These are phyloP conservation scores for Cydia splendana DNA, from an alignment of 1,140 invertebrate genomes.

Conservation along the genomic window DNA sequence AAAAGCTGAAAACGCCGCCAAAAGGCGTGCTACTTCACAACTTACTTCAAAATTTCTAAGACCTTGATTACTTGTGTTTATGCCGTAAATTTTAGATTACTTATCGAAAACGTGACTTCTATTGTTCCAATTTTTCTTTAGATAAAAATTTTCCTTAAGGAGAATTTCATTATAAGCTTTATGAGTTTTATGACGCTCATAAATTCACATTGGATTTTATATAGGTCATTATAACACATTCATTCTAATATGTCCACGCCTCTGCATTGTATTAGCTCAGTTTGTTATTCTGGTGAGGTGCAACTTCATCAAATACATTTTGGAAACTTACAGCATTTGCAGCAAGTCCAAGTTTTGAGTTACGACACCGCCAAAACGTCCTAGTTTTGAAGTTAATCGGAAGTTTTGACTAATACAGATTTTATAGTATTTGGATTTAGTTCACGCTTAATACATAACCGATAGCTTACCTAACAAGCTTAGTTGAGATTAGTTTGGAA, in stretches of 20 bases:
- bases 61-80: conserved; percentile 7
- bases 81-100: conserved; percentile 18
- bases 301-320: conserved; percentile 22
- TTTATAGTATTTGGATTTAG: conserved; percentile 22
- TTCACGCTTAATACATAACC: neutral
- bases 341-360: conserved; percentile 10
- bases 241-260: neutral
- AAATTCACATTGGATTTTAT: neutral
- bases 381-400: neutral
- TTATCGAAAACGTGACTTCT: conserved; percentile 19
- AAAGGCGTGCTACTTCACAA: conserved; percentile 35
- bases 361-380: neutral
- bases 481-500: neutral
- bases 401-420: conserved; percentile 10
- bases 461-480: neutral
- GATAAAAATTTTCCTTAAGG: neutral
- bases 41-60: conserved; percentile 3
- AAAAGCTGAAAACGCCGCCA: conserved; percentile 35
- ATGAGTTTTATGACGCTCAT: neutral
- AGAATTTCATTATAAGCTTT: conserved; percentile 22
- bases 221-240: neutral
- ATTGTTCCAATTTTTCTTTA: conserved; percentile 11
- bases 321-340: conserved; percentile 1
- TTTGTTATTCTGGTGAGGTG: neutral
- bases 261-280: neutral